Conservation (phyloP, 2,888 invertebrate genomes). For the Oegoconia quadripuncta region DNA sequence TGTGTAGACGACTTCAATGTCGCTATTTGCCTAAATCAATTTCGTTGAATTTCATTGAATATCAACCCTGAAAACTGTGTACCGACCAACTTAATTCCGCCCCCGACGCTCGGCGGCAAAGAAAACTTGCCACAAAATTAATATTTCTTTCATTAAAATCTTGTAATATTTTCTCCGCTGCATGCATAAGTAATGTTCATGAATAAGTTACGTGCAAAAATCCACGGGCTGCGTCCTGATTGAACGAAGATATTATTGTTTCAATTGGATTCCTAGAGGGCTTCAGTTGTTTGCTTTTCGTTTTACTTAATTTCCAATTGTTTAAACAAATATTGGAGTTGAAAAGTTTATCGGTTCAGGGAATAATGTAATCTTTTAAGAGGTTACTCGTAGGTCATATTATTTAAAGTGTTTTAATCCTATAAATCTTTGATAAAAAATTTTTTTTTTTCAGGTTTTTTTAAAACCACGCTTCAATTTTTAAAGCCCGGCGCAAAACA, state of each 20-base stretch:
- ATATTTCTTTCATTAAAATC: constrained; percentile 81
- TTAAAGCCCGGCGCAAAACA: too few relatives aligned
- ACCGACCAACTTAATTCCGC: constrained; percentile 58
- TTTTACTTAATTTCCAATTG: constrained; percentile 5
- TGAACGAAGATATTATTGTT: constrained; percentile 32
- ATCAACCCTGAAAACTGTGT: neutral
- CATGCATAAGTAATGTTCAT: constrained; percentile 79
- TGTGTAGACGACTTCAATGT: too few relatives aligned
- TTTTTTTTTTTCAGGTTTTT: too few relatives aligned
- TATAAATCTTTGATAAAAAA: too few relatives aligned
- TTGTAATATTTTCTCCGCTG: constrained; percentile 80
- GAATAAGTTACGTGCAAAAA: constrained; percentile 75
- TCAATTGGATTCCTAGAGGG: constrained; percentile 6
- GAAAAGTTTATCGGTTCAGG: neutral
- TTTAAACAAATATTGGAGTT: constrained; percentile 5
- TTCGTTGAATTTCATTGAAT: constrained; percentile 2
- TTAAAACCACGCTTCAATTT: too few relatives aligned
- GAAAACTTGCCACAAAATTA: constrained; percentile 78
- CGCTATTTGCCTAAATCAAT: too few relatives aligned
- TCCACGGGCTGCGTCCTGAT: constrained; percentile 44
- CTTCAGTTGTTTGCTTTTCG: constrained; percentile 1
- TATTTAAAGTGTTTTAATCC: too few relatives aligned
- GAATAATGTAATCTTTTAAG: neutral
- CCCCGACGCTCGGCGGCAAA: constrained; percentile 54
- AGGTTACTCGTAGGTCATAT: neutral